Evolutionary conservation across 2,888 invertebrate genomes (phyloP), one percentile per base, ranked within the genome.

Genomic region (Leucophenga maculata): DNA sequence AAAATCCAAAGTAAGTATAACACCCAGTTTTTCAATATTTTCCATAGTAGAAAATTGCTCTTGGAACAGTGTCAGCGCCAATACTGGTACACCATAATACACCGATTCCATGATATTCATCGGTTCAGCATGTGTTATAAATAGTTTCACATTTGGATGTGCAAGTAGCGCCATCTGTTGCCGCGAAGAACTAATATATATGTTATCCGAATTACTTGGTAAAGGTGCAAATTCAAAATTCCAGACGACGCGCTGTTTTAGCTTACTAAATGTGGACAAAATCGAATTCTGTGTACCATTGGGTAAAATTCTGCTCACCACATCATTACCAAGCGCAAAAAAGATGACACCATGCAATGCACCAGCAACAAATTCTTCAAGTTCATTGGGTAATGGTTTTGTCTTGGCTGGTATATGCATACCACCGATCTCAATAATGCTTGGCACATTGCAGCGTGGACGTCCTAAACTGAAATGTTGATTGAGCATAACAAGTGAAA

Each of bases 11-110:
- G 69, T 76, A 3, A 86, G 68, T 0, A 86, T 89, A 75, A 81
- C 87, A 8, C 89, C 90, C 22, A 79, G 75, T 1, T 75, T 69
- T 59, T 80, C 85, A 0, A 89, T 87, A 44, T 85, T 84, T 2
- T 78, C 84, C 78, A 90, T 88, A 74, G 90, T 90, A 32, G 87
- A 72, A 64, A 86, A 83, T 79, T 90, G 90, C 77, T 90, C 90
- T 1, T 83, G 88, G 67, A 88, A 88, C 18, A 90, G 77, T 0
- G 90, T 90, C 67, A 90, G 85, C 3, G 88, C 89, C 26, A 90
- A 73, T 2, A 89, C 76, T 0, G 89, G 89, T 44, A 87, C 86
- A 2, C 88, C 89, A 74, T 87, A 84, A 67, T 88, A 87, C 26
- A 88, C 75, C 3, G 89, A 83, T 77, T 89, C 89, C 0, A 84